Evolutionary conservation across 2,797 vertebrate species (phyloP), one percentile per base, ranked within the genome.

Genomic region (Sphenodon punctatus): DNA sequence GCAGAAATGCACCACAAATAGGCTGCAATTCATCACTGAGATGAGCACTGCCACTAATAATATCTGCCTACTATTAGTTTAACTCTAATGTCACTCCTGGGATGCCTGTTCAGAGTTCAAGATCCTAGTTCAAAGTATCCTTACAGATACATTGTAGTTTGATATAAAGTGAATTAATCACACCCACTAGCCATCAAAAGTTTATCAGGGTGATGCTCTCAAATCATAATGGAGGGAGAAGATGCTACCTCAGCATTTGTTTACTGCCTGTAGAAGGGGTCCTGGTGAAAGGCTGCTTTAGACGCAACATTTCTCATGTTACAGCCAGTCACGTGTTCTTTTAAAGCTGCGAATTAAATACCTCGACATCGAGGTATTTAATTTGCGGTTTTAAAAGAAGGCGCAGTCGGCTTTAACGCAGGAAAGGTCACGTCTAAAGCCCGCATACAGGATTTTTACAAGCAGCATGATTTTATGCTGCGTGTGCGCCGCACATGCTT

Each of bases 1-100:
- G 17, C 10, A 48, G 12, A 84, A 82, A 2, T 60, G 45, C 68
- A 68, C 65, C 27, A 78, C 23, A 78, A 86, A 76, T 42, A 90
- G 25, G 36, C 30, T 61, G 53, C 41, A 84, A 60, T 68, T 70
- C 74, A 66, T 49, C 25, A 87, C 53, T 78, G 66, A 78, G 82
- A 80, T 3, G 78, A 25, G 75, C 60, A 25, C n/a, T n/a, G n/a
- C n/a, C n/a, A n/a, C 10, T 1, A 87, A 71, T 69, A 78, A 74
- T 72, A 46, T 36, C 63, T 71, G 56, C 63, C 46, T 75, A 45
- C 15, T 80, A 27, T 59, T 61, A 12, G 12, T 9, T 61, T 41
- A 17, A 27, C 30, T 55, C 51, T 30, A 30, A 17, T 38, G 20
- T 66, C 48, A 64, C 16, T 82, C 43, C 43, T 64, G 51, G 32